A percentile compares a stretch with the other conserved stretches of the same genome.
These are phyloP conservation scores for Arnoldichthys spilopterus DNA, from an alignment of 2,797 vertebrate species.

Conservation along the genomic window DNA sequence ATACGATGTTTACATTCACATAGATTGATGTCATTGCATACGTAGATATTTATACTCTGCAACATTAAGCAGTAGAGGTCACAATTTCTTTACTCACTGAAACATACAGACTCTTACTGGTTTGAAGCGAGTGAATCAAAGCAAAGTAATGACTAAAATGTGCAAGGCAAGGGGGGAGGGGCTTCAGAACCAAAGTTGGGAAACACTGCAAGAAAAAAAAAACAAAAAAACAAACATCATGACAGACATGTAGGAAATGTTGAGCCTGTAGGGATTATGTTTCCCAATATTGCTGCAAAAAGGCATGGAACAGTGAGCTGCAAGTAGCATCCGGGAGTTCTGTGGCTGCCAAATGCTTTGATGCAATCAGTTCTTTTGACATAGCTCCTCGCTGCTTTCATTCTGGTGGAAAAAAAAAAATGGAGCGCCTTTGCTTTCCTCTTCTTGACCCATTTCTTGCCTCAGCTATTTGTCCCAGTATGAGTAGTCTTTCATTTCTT, in stretches of 20 bases:
- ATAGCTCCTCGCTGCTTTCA: slow-evolving; percentile 6
- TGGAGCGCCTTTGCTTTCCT: slow-evolving; percentile 1
- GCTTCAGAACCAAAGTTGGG: too few relatives aligned
- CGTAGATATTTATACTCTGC: too few relatives aligned
- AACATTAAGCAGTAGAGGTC: too few relatives aligned
- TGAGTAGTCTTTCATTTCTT: slow-evolving; percentile 20
- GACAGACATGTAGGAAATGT: slow-evolving; percentile 35
- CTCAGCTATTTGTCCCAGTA: slow-evolving; percentile 19
- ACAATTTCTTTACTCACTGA: too few relatives aligned
- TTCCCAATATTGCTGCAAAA: slow-evolving; percentile 26
- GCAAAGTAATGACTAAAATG: too few relatives aligned
- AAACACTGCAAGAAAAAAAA: slow-evolving; percentile 25
- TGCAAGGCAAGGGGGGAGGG: too few relatives aligned
- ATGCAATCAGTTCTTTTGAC: slow-evolving; percentile 41
- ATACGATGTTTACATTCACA: too few relatives aligned
- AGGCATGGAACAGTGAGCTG: slow-evolving; percentile 4
- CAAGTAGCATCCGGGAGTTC: slow-evolving; percentile 16
- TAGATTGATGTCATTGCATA: too few relatives aligned
- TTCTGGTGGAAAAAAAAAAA: slow-evolving; percentile 22
- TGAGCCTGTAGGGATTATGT: slow-evolving; percentile 21
- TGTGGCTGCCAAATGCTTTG: slow-evolving; percentile 26
- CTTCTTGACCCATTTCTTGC: slow-evolving; percentile 47
- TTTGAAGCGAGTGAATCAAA: too few relatives aligned
- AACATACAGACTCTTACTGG: too few relatives aligned
- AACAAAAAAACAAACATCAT: slow-evolving; percentile 5